These are phyloP conservation scores for Bembecia ichneumoniformis DNA, from an alignment of 2,888 invertebrate genomes.

Conservation along the genomic window DNA sequence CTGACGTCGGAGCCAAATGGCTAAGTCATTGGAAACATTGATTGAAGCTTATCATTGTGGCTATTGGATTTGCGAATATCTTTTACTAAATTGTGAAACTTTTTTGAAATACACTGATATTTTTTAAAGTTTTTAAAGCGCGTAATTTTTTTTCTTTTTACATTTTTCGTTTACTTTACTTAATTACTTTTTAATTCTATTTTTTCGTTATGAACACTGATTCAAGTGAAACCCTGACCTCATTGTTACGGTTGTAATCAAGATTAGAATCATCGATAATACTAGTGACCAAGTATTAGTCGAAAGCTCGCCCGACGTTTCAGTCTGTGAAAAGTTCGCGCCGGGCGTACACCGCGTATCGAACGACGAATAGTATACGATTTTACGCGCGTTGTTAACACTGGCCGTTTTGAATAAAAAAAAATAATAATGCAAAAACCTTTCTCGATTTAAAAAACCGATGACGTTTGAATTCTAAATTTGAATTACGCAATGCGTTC, in stretches of 20 bases:
- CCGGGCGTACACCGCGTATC: conserved; percentile 30
- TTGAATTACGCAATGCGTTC: conserved; percentile 26
- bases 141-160: no score
- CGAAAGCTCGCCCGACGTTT: conserved; percentile 31
- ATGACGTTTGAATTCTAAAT: conserved; percentile 38
- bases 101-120: no score
- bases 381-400: conserved; percentile 11
- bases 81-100: no score
- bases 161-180: background rate
- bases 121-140: no score
- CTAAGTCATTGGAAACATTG: no score
- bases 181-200: background rate
- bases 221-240: conserved; percentile 58
- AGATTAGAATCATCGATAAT: conserved; percentile 63
- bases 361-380: background rate
- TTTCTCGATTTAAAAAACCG: conserved; percentile 13
- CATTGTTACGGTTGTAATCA: conserved; percentile 50
- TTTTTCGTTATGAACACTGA: conserved; percentile 20
- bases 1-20: no score
- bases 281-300: conserved; percentile 52
- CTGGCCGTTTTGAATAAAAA: conserved; percentile 23
- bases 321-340: conserved; percentile 57
- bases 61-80: no score
- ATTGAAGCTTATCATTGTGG: no score
- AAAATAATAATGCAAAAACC: conserved; percentile 17